phyloP scores from a whole-genome alignment of 92 coral and sea anemone genomes.

The Zoanthus sociatus region DNA sequence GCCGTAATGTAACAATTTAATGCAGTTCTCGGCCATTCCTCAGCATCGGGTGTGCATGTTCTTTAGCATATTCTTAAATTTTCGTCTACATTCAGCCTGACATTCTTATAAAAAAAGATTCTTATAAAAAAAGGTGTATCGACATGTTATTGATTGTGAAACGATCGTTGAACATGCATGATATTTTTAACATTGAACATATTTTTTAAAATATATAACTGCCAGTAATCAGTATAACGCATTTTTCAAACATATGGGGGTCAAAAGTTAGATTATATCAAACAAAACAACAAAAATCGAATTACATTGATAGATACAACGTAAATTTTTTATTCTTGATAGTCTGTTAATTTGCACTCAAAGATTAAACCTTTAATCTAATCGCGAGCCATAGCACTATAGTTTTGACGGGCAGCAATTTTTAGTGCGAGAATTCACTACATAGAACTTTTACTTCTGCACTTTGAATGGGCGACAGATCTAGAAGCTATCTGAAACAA shows the following conservation, averaged over 20 bases:
- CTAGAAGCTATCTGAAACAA: neutral
- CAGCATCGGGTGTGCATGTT: too few relatives aligned
- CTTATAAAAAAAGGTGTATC: too few relatives aligned
- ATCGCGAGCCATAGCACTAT: neutral
- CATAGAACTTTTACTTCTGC: neutral
- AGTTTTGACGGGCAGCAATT: neutral
- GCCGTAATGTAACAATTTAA: too few relatives aligned
- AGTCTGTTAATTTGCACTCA: neutral
- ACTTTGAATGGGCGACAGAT: neutral
- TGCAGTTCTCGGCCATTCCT: too few relatives aligned
- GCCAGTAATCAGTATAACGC: neutral
- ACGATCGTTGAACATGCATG: too few relatives aligned
- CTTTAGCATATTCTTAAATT: too few relatives aligned
- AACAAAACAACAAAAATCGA: slow-evolving; percentile 17
- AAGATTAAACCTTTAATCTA: neutral
- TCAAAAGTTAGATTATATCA: slow-evolving; percentile 27
- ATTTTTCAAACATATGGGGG: neutral
- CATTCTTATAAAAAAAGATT: too few relatives aligned
- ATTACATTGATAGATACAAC: slow-evolving; percentile 8
- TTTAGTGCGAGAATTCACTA: neutral
- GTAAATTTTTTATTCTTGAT: neutral
- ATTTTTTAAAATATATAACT: too few relatives aligned
- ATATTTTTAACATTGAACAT: too few relatives aligned
- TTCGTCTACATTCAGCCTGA: too few relatives aligned
- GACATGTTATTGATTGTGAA: too few relatives aligned